Base-by-base conservation (phyloP, 2,113 vertebrate genomes). In the Prunella fulvescens region DNA sequence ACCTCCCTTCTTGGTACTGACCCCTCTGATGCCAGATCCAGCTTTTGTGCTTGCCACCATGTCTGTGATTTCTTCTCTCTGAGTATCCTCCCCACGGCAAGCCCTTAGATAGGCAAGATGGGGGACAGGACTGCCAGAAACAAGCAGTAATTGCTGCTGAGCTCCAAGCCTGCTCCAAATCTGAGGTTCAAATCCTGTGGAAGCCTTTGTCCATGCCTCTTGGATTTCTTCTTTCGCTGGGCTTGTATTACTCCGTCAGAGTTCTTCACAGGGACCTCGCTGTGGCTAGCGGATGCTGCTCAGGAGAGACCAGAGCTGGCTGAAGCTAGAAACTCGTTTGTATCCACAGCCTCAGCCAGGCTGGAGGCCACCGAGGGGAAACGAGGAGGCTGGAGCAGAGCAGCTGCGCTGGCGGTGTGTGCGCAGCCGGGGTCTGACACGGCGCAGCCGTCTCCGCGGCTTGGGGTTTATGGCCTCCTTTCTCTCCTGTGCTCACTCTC, bases 321-420 rank as follows among this genome's bases (percentile, higher is more conserved):
- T 91, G 73, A 23, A 76, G 87, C 93, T 67, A 24, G 61, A 69
- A 91, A 72, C 78, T 90, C 3, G 33, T 64, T 74, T 62, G 44
- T 66, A 62, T 91, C 71, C 3, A 2, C 76, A 90, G 82, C 64
- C 79, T 80, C 8, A 42, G n/a, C 31, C 4, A 33, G 64, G 76
- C 90, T 92, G 86, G 92, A 92, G 96, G 94, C 95, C 94, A 45
- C 50, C 8, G 37, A 67, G 57, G 94, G 93, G 95, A 93, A 88
- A 67, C 26, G 3, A 35, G 69, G 81, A 58, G 93, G 86, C 53
- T 61, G 86, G 87, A 91, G 79, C 31, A 8, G 50, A 53, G 85
- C 95, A 87, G 91, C 93, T 95, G 96, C 3, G 16, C 84, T 74
- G 81, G 72, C 37, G 47, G 47, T 19, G 78, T 42, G 81, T 87